Conservation (phyloP, 2,888 invertebrate species). For the Philereme transversata region DNA sequence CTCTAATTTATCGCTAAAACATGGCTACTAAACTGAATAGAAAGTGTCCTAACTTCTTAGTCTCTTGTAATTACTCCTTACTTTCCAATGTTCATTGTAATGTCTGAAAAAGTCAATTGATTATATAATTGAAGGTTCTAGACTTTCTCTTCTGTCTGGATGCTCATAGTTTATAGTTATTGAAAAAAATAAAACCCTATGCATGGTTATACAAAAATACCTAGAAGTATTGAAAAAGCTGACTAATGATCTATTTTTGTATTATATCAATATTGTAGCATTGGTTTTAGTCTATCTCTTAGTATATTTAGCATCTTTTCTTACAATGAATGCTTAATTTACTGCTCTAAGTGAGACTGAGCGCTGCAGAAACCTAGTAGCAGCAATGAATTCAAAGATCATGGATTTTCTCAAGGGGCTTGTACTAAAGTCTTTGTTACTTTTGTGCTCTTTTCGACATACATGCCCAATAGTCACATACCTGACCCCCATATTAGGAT, state of each 20-base stretch:
- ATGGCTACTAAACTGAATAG: neutral
- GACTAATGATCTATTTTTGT: conserved; percentile 22
- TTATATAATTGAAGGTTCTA: conserved; percentile 50
- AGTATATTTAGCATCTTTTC: too few species aligned
- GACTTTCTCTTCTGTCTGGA: conserved; percentile 32
- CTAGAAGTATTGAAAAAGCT: conserved; percentile 7
- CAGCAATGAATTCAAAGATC: too few species aligned
- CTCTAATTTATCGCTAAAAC: conserved; percentile 1
- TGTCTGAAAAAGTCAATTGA: conserved; percentile 35
- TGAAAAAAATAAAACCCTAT: neutral
- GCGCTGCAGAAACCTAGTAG: too few species aligned
- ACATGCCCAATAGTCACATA: too few species aligned
- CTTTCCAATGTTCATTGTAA: conserved; percentile 19
- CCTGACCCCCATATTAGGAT: too few species aligned
- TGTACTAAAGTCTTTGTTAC: too few species aligned
- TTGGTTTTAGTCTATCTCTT: too few species aligned
- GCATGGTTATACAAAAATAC: neutral
- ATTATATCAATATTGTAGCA: too few species aligned
- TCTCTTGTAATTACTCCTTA: neutral
- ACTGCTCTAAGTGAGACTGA: too few species aligned
- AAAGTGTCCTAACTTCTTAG: conserved; percentile 5
- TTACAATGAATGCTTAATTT: too few species aligned
- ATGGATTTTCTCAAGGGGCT: too few species aligned
- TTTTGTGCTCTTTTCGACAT: too few species aligned
- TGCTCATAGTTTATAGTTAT: neutral